These are phyloP conservation scores for western clawed frog (Xenopus tropicalis) DNA, from an alignment of 2,113 vertebrate species.

Conservation along the genomic window DNA sequence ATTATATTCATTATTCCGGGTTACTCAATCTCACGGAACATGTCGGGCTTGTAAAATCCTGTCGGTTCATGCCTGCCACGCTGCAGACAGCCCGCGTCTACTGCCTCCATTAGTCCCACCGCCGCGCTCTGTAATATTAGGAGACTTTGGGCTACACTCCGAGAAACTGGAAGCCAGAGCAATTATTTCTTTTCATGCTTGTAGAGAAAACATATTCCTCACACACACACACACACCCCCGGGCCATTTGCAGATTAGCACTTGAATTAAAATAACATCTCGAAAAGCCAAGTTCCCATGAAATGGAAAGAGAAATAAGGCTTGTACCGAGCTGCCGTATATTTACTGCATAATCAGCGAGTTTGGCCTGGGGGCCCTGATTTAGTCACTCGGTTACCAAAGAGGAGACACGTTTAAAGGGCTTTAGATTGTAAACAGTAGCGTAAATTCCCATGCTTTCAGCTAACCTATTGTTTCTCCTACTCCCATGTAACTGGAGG, in stretches of 20 bases:
- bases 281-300: slow-evolving; percentile 18
- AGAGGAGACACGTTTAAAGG: not conserved
- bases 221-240: not conserved
- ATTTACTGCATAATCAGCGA: not conserved
- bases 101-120: no score
- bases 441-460: no score
- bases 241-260: slow-evolving; percentile 5
- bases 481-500: no score
- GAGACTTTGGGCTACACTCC: not conserved
- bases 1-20: not conserved
- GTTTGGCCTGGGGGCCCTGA: not conserved
- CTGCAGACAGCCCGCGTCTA: slow-evolving; percentile 1
- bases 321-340: not conserved
- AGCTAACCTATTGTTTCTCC: no score
- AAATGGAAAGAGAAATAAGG: not conserved
- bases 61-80: not conserved
- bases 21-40: slow-evolving; percentile 6
- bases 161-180: not conserved
- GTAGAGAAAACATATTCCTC: slow-evolving; percentile 9
- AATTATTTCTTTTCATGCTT: slow-evolving; percentile 7
- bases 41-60: not conserved
- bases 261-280: not conserved
- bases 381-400: not conserved
- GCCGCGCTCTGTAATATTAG: not conserved
- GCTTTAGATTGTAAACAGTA: no score